phyloP scores from a whole-genome alignment of 2,888 invertebrate species.

The Hirtodrosophila trivittata region DNA sequence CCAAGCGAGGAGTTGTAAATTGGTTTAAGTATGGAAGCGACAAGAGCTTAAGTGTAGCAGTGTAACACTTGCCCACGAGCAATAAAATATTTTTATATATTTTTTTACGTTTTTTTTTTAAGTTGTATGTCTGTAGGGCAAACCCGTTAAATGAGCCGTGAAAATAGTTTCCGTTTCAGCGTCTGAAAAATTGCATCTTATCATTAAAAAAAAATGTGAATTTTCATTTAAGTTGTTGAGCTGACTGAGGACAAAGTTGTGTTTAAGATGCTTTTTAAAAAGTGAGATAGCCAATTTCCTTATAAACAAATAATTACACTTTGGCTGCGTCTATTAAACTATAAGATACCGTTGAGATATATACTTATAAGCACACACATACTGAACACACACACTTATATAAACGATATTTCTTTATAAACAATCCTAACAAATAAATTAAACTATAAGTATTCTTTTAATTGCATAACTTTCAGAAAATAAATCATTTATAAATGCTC shows the following conservation, averaged over 20 bases:
- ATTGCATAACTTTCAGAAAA: too few species aligned
- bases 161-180: constrained; percentile 75
- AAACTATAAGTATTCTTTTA: too few species aligned
- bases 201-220: constrained; percentile 18
- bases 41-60: constrained; percentile 25
- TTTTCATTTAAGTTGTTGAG: constrained; percentile 17
- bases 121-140: constrained; percentile 39
- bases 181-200: constrained; percentile 50
- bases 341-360: too few species aligned
- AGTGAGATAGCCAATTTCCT: background rate
- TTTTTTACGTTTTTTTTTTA: constrained; percentile 36
- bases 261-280: constrained; percentile 1
- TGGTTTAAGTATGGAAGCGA: constrained; percentile 60
- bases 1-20: constrained; percentile 48
- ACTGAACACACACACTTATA: too few species aligned
- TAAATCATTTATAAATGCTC: too few species aligned
- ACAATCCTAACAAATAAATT: too few species aligned
- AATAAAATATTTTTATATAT: constrained; percentile 53
- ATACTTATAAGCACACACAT: too few species aligned
- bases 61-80: constrained; percentile 51
- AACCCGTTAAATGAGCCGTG: constrained; percentile 76
- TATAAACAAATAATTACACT: too few species aligned
- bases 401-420: too few species aligned
- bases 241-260: constrained; percentile 23
- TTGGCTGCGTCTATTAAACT: too few species aligned